Evolutionary conservation across 2,797 vertebrate species (phyloP).

Genomic region (Microtus agrestis): DNA sequence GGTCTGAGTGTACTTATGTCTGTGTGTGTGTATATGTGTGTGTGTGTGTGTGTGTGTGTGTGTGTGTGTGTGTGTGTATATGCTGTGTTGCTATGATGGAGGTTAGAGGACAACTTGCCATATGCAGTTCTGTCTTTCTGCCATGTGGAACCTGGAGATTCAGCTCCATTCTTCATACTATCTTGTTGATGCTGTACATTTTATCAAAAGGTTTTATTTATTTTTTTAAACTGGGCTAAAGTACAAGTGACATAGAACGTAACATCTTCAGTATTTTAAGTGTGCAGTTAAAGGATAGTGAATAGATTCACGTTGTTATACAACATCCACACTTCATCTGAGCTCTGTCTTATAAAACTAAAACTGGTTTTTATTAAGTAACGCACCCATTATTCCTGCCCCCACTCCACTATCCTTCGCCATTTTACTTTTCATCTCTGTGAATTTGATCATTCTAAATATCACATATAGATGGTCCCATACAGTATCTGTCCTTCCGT

Average conservation of each 20-base stretch:
- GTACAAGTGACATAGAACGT: not conserved
- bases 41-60: not conserved
- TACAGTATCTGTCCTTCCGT: not conserved
- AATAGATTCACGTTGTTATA: not conserved
- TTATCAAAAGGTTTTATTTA: slow-evolving; percentile 8
- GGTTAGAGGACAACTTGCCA: not conserved
- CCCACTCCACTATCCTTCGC: not conserved
- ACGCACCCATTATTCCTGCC: not conserved
- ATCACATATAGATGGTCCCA: not conserved
- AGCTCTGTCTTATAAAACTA: not conserved
- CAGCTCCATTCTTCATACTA: not conserved
- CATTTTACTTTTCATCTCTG: not conserved
- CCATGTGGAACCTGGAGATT: not conserved
- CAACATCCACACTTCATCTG: not conserved
- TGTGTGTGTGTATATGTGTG: not conserved
- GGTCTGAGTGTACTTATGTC: too few relatives aligned
- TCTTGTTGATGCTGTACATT: not conserved
- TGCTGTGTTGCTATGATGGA: not conserved
- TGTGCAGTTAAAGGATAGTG: not conserved
- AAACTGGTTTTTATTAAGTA: not conserved
- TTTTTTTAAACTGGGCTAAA: slow-evolving; percentile 5
- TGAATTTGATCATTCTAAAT: not conserved
- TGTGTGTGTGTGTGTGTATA: not conserved
- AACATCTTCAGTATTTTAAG: not conserved
- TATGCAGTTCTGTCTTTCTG: not conserved